These are phyloP conservation scores for Orthosia incerta DNA, from an alignment of 2,888 invertebrate genomes.

Conservation along the genomic window DNA sequence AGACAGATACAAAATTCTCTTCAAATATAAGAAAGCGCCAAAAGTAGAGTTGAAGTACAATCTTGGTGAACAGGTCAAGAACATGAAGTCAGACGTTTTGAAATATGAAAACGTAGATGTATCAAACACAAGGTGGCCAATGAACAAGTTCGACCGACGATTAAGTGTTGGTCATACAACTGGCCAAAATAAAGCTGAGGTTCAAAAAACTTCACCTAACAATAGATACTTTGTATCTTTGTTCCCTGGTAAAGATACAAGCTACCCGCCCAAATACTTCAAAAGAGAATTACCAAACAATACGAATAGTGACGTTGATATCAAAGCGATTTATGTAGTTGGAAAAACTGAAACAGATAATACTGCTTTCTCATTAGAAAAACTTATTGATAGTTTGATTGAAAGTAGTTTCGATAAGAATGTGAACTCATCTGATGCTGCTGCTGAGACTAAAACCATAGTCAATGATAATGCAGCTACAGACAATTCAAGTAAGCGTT, in stretches of 20 bases:
- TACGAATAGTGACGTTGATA: constrained; percentile 53
- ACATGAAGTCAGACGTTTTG: constrained; percentile 74
- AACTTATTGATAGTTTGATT: constrained; percentile 79
- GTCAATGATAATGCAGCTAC: constrained; percentile 14
- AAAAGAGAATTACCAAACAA: constrained; percentile 77
- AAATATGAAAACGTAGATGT: constrained; percentile 75
- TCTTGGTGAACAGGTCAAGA: constrained; percentile 81
- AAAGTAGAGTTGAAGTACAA: constrained; percentile 82
- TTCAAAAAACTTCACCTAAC: constrained; percentile 35
- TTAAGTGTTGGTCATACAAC: constrained; percentile 63
- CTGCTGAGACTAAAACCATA: constrained; percentile 29
- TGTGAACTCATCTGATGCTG: constrained; percentile 51
- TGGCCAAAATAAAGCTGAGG: constrained; percentile 22
- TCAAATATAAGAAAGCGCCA: constrained; percentile 79
- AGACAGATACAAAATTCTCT: constrained; percentile 77
- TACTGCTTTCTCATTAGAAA: constrained; percentile 76
- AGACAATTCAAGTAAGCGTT: constrained; percentile 16
- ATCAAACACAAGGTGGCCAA: constrained; percentile 81
- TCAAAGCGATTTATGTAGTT: constrained; percentile 66
- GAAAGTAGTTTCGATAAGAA: constrained; percentile 72
- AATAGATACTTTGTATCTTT: constrained; percentile 62
- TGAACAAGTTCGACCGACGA: constrained; percentile 69
- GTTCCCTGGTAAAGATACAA: constrained; percentile 57
- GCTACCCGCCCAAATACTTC: constrained; percentile 72
- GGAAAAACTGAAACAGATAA: constrained; percentile 69